A percentile compares a stretch with the other conserved stretches of the same genome.
Evolutionary conservation across 1,140 invertebrate species (phyloP).

Genomic region (Ladona fulva): DNA sequence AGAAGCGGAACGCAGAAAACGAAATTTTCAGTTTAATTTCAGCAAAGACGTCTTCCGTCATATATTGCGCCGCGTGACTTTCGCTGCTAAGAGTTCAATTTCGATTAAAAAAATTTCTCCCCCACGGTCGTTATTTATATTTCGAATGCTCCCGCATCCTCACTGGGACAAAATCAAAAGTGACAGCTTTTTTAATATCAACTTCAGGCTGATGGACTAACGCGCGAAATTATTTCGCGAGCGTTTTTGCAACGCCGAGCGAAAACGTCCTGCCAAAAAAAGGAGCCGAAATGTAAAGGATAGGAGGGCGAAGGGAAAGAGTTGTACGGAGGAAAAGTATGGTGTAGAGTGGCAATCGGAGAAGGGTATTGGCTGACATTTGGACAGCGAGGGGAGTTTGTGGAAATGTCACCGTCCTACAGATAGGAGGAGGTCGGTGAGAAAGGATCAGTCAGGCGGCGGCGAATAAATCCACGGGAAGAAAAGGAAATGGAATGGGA

Average conservation of each 20-base stretch:
- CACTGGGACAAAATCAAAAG: too few relatives aligned
- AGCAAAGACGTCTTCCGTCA: too few relatives aligned
- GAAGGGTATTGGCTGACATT: conserved; percentile 4
- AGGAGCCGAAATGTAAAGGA: not conserved
- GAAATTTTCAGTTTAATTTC: too few relatives aligned
- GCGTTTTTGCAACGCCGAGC: not conserved
- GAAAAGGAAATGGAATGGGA: not conserved
- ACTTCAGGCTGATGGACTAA: too few relatives aligned
- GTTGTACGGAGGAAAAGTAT: too few relatives aligned
- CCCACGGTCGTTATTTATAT: too few relatives aligned
- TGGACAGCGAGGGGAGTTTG: not conserved
- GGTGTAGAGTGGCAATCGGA: not conserved
- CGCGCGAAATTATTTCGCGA: not conserved
- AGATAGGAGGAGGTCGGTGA: not conserved
- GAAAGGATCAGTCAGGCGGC: not conserved
- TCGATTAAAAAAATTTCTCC: too few relatives aligned
- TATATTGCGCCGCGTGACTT: too few relatives aligned
- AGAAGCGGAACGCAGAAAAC: too few relatives aligned
- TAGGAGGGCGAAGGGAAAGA: not conserved
- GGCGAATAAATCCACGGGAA: not conserved
- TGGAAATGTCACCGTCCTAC: not conserved
- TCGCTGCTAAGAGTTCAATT: too few relatives aligned
- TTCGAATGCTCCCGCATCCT: too few relatives aligned
- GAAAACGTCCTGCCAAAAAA: not conserved
- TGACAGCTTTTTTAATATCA: too few relatives aligned